Conservation (phyloP, 1,140 invertebrate genomes). For the Dolichoris vasculosae region DNA sequence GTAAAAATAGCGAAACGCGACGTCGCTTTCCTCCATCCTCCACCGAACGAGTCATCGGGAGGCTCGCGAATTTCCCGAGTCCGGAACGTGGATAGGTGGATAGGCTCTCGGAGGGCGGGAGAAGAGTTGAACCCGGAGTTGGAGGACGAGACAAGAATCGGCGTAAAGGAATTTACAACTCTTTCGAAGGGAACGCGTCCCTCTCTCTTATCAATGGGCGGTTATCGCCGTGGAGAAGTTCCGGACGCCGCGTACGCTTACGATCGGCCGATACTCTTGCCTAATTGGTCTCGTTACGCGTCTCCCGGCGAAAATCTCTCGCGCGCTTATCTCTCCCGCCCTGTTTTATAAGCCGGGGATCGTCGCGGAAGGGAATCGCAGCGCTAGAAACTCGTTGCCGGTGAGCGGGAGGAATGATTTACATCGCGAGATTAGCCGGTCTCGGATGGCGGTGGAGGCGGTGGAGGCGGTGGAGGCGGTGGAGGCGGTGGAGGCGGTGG, state of each 20-base stretch:
- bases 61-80: slow-evolving; percentile 8
- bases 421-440: slow-evolving; percentile 38
- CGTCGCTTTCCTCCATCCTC: neutral
- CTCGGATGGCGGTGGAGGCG: too few species aligned
- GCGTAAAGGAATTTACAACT: slow-evolving; percentile 11
- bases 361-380: neutral
- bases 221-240: neutral
- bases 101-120: too few species aligned
- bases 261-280: neutral
- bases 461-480: too few species aligned
- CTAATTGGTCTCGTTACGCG: slow-evolving; percentile 40
- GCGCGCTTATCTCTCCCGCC: neutral
- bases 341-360: neutral
- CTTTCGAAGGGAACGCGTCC: neutral
- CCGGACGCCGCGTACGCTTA: neutral
- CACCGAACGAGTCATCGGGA: slow-evolving; percentile 13
- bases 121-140: too few species aligned
- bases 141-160: neutral
- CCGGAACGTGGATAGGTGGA: too few species aligned
- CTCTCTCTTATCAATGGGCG: neutral
- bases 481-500: too few species aligned
- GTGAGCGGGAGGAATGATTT: slow-evolving; percentile 1
- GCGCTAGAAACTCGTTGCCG: neutral
- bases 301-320: neutral
- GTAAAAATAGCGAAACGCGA: neutral